Conservation (phyloP, 2,888 invertebrate species). For the Temnothorax ravouxi region DNA sequence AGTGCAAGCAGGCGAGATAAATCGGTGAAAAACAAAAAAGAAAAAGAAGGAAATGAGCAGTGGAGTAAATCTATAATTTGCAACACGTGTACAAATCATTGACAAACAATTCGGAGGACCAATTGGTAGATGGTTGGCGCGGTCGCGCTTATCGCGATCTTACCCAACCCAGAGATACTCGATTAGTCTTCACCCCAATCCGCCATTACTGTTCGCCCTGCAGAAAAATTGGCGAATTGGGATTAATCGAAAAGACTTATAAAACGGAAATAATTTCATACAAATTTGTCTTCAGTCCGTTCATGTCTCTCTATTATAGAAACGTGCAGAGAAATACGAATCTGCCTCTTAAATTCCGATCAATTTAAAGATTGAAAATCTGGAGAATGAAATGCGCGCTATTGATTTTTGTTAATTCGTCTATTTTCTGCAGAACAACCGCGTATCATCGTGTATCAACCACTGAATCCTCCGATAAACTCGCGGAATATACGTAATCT, state of each 20-base stretch:
- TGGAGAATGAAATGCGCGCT: neutral
- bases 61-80: conserved; percentile 79
- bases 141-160: conserved; percentile 48
- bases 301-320: neutral
- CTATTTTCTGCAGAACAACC: conserved; percentile 14
- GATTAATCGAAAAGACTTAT: neutral
- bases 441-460: neutral
- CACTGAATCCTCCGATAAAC: conserved; percentile 30
- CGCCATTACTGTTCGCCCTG: neutral
- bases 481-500: neutral
- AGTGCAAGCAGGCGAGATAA: conserved; percentile 8
- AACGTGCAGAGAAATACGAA: neutral
- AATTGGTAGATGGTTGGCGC: conserved; percentile 53
- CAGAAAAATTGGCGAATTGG: conserved; percentile 9
- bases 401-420: neutral
- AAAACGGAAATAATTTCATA: neutral
- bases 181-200: conserved; percentile 27
- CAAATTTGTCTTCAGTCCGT: neutral
- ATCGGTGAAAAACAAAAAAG: neutral
- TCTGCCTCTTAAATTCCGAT: neutral
- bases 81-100: conserved; percentile 74
- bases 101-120: conserved; percentile 63
- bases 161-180: conserved; percentile 15
- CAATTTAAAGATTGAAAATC: neutral
- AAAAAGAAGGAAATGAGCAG: conserved; percentile 51